Conservation (phyloP, 2,888 invertebrate species). For the Torymus auratus region DNA sequence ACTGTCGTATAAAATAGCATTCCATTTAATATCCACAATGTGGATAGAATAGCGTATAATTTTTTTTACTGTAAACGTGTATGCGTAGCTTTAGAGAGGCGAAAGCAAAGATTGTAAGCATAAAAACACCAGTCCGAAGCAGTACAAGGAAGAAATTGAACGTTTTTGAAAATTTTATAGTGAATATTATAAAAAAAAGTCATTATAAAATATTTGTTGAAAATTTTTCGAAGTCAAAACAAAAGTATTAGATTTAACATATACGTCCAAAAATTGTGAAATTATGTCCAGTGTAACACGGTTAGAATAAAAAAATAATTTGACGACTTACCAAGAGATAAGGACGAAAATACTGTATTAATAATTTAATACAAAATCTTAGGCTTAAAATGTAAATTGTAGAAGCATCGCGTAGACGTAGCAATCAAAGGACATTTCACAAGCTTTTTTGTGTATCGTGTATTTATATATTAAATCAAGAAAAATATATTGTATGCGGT, state of each 20-base stretch:
- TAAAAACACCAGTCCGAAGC: slow-evolving; percentile 47
- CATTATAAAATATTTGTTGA: slow-evolving; percentile 42
- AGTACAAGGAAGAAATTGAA: slow-evolving; percentile 49
- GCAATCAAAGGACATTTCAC: slow-evolving; percentile 35
- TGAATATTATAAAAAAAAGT: slow-evolving; percentile 37
- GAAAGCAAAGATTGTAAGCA: slow-evolving; percentile 6
- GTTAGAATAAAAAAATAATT: slow-evolving; percentile 36
- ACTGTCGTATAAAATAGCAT: slow-evolving; percentile 54
- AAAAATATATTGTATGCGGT: slow-evolving; percentile 38
- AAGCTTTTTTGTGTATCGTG: slow-evolving; percentile 48
- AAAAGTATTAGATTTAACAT: slow-evolving; percentile 55
- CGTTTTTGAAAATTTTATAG: slow-evolving; percentile 49
- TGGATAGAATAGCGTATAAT: slow-evolving; percentile 57
- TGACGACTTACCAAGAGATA: slow-evolving; percentile 53
- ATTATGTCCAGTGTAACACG: slow-evolving; percentile 47
- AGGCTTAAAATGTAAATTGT: slow-evolving; percentile 35
- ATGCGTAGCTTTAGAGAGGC: slow-evolving; percentile 47
- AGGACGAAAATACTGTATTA: slow-evolving; percentile 44
- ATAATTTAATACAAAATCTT: slow-evolving; percentile 48
- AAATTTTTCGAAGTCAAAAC: slow-evolving; percentile 34
- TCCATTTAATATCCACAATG: slow-evolving; percentile 60
- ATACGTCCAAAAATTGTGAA: slow-evolving; percentile 53
- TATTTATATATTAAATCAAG: slow-evolving; percentile 17
- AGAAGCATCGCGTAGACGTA: slow-evolving; percentile 32
- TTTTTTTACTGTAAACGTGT: slow-evolving; percentile 53